A percentile compares a stretch with the other conserved stretches of the same genome.
Conservation (phyloP, 2,888 invertebrate species). For the Rhodophaea formosa region DNA sequence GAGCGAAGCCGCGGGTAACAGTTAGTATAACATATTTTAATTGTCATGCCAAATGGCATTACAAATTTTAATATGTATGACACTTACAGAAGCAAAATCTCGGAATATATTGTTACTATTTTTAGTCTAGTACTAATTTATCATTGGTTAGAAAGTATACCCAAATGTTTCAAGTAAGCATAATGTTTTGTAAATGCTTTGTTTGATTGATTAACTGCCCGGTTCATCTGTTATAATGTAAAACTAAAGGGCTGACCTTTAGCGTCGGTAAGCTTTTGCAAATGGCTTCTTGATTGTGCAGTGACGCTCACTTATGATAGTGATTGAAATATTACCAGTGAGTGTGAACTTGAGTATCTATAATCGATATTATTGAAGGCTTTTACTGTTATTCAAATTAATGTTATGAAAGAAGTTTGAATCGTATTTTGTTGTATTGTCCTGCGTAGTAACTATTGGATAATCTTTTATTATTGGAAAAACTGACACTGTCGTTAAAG, state of each 20-base stretch:
- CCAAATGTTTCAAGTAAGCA: slow-evolving; percentile 5
- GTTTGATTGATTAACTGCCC: background rate
- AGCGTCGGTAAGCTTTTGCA: slow-evolving; percentile 5
- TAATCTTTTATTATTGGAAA: too few species aligned
- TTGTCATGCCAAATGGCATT: too few species aligned
- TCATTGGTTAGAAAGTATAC: slow-evolving; percentile 1
- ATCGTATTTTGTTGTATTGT: too few species aligned
- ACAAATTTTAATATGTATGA: too few species aligned
- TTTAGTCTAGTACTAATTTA: background rate
- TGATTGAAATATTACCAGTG: background rate
- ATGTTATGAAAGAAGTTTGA: too few species aligned
- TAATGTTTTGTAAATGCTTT: slow-evolving; percentile 2
- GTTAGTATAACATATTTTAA: too few species aligned
- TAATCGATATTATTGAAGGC: background rate
- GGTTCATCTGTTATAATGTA: slow-evolving; percentile 8
- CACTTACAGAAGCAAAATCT: too few species aligned
- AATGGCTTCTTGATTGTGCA: slow-evolving; percentile 9
- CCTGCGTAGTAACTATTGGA: too few species aligned
- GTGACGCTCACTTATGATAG: background rate
- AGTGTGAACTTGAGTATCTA: background rate
- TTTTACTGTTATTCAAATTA: background rate
- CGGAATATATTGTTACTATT: too few species aligned
- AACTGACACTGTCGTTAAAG: too few species aligned
- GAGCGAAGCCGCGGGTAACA: too few species aligned
- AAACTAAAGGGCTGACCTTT: slow-evolving; percentile 3